A percentile compares a stretch with the other conserved stretches of the same genome.
Conservation (phyloP, 2,113 vertebrate species). For the Calyptomena viridis region DNA sequence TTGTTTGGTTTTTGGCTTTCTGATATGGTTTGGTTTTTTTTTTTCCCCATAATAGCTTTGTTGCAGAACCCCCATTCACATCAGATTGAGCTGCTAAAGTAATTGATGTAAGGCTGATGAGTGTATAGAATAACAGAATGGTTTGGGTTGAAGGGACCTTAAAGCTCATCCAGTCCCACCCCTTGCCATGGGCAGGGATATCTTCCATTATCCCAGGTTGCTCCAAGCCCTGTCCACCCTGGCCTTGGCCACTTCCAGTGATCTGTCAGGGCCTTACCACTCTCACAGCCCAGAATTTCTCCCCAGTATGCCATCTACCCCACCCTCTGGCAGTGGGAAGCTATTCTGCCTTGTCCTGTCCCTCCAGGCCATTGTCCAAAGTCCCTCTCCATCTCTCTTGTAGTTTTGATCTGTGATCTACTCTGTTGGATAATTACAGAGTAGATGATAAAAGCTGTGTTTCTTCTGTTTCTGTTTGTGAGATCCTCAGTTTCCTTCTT, state of each 20-base stretch:
- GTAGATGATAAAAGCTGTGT: background rate
- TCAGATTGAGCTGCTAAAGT: background rate
- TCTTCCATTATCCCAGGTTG: background rate
- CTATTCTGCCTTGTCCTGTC: background rate
- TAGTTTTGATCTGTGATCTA: background rate
- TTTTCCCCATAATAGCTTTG: background rate
- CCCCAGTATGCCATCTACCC: background rate
- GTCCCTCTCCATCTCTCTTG: background rate
- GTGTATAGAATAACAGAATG: background rate
- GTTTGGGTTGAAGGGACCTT: rapidly evolving
- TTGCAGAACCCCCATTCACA: background rate
- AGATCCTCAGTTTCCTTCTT: background rate
- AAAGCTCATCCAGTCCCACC: rapidly evolving
- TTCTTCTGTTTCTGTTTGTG: background rate
- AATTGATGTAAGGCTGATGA: background rate
- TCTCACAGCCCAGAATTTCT: background rate
- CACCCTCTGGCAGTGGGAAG: rapidly evolving
- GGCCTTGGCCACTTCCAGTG: background rate
- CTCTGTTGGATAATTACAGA: background rate
- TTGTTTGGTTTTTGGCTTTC: background rate
- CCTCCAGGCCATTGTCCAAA: rapidly evolving
- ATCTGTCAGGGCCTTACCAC: background rate
- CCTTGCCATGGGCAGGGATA: background rate
- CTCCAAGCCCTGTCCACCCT: background rate
- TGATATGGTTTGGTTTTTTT: background rate